A percentile compares a stretch with the other conserved stretches of the same genome.
These are phyloP conservation scores for Drosophila tropicalis DNA, from an alignment of 1,140 invertebrate species.

Conservation along the genomic window DNA sequence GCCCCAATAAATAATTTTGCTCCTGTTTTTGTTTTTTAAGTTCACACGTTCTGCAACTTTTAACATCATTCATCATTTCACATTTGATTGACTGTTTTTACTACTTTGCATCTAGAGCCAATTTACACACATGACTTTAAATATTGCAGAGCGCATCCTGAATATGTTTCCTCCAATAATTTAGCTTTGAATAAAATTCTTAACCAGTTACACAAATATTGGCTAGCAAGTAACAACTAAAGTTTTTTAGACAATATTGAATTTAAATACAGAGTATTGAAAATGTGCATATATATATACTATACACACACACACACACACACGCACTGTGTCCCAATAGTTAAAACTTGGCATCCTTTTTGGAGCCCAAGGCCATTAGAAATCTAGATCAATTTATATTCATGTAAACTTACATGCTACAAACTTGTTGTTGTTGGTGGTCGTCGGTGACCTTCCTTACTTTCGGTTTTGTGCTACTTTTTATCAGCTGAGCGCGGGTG, in stretches of 20 bases:
- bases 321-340: not conserved
- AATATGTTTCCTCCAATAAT: too few species aligned
- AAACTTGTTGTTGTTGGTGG: not conserved
- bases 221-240: too few species aligned
- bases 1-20: too few species aligned
- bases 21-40: too few species aligned
- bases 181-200: too few species aligned
- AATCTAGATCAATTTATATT: constrained; percentile 10
- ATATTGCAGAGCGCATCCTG: too few species aligned
- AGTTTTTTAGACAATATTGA: constrained; percentile 8
- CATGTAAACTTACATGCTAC: constrained; percentile 15
- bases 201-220: too few species aligned
- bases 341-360: constrained; percentile 4
- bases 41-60: too few species aligned
- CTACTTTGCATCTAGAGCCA: too few species aligned
- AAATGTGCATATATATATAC: constrained; percentile 44
- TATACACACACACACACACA: constrained; percentile 32
- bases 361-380: constrained; percentile 2
- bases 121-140: too few species aligned
- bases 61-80: too few species aligned
- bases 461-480: constrained; percentile 30
- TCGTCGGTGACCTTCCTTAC: constrained; percentile 16
- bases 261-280: not conserved
- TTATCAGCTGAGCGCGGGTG: constrained; percentile 10
- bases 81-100: too few species aligned